Conservation (phyloP, 2,797 vertebrate species). For the Arctocebus calabarensis region DNA sequence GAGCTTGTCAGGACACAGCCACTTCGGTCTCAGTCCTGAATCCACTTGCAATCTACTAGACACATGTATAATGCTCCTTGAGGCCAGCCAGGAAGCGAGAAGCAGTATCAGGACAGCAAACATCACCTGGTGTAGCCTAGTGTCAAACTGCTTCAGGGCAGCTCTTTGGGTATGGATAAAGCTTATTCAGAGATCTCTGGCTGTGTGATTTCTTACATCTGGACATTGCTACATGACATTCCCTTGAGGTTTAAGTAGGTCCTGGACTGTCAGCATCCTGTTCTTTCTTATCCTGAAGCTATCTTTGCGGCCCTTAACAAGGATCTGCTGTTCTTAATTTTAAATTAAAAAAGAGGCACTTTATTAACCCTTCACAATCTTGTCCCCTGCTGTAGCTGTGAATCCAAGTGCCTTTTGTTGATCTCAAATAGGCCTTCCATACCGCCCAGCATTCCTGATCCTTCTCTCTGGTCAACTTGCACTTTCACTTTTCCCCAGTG, state of each 20-base stretch:
- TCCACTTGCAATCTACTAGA: constrained; percentile 25
- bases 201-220: constrained; percentile 74
- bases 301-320: constrained; percentile 68
- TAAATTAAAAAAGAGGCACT: background rate
- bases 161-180: constrained; percentile 40
- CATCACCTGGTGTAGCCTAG: constrained; percentile 52
- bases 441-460: background rate
- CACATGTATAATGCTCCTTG: constrained; percentile 43
- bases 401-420: background rate
- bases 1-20: background rate
- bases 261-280: constrained; percentile 71
- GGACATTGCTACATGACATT: constrained; percentile 61
- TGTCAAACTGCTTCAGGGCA: constrained; percentile 39
- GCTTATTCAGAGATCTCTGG: background rate
- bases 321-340: constrained; percentile 74
- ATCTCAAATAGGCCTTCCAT: background rate
- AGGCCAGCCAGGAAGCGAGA: constrained; percentile 51
- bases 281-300: constrained; percentile 79
- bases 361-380: constrained; percentile 60
- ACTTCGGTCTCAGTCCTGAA: constrained; percentile 54
- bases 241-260: constrained; percentile 67
- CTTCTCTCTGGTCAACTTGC: background rate
- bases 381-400: background rate
- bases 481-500: background rate
- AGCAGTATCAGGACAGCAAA: constrained; percentile 54